Percentiles rank a stretch among this genome's conserved stretches.
These are phyloP conservation scores for Adelges cooleyi DNA, from an alignment of 1,140 invertebrate species.

Conservation along the genomic window DNA sequence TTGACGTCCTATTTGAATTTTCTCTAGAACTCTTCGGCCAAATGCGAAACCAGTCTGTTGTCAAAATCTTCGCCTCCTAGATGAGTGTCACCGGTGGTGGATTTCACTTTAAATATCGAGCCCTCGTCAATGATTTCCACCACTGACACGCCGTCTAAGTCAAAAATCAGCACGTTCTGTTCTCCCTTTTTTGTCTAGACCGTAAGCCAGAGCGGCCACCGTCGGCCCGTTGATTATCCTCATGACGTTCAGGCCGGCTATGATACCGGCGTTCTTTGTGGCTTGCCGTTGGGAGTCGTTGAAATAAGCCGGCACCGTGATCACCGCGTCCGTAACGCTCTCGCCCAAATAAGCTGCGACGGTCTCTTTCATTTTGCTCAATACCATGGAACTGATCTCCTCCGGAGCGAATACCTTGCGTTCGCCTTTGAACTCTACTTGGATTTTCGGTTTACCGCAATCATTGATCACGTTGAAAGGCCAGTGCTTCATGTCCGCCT, in stretches of 20 bases:
- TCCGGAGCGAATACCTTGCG: too few relatives aligned
- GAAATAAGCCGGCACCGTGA: too few relatives aligned
- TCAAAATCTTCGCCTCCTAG: constrained; percentile 69
- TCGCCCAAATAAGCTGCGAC: too few relatives aligned
- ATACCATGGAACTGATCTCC: constrained; percentile 71
- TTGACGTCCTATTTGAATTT: constrained; percentile 44
- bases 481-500: too few relatives aligned
- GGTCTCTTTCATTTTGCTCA: too few relatives aligned
- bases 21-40: constrained; percentile 45
- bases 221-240: constrained; percentile 72
- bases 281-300: constrained; percentile 58
- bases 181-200: constrained; percentile 75
- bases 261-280: constrained; percentile 66
- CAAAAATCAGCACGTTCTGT: constrained; percentile 63
- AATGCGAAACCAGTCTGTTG: constrained; percentile 72
- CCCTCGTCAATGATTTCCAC: constrained; percentile 83
- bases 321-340: too few relatives aligned
- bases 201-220: constrained; percentile 71
- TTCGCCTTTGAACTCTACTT: too few relatives aligned
- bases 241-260: constrained; percentile 68
- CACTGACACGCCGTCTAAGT: constrained; percentile 76
- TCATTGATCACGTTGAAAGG: too few relatives aligned
- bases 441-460: too few relatives aligned
- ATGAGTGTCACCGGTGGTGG: constrained; percentile 65
- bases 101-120: constrained; percentile 62